Evolutionary conservation across 2,797 vertebrate species (phyloP).

Genomic region (Lagocephalus sceleratus): DNA sequence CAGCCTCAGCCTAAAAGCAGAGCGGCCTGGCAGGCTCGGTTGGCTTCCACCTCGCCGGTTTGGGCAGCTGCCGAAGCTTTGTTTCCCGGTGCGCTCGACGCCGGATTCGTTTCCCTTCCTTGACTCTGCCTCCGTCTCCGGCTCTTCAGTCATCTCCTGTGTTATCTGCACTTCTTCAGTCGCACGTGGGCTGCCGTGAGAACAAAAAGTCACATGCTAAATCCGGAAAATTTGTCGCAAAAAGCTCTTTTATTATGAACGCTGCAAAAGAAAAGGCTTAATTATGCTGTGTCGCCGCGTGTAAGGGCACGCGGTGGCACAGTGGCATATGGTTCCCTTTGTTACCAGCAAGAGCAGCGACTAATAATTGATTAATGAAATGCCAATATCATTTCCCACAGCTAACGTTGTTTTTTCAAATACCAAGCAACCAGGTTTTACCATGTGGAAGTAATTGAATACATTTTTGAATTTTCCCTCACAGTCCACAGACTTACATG

Average conservation of each 20-base stretch:
- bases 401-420: too few relatives aligned
- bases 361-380: not conserved
- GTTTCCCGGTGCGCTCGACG: slow-evolving; percentile 60
- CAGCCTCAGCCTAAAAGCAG: slow-evolving; percentile 52
- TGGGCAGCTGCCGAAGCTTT: slow-evolving; percentile 65
- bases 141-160: slow-evolving; percentile 30
- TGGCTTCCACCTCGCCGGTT: slow-evolving; percentile 53
- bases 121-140: slow-evolving; percentile 47
- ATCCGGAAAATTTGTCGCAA: slow-evolving; percentile 7
- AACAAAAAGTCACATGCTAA: slow-evolving; percentile 13
- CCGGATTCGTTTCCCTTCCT: slow-evolving; percentile 61
- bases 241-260: slow-evolving; percentile 1
- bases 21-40: slow-evolving; percentile 66
- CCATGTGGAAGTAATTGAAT: too few relatives aligned
- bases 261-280: not conserved
- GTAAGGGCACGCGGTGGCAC: too few relatives aligned
- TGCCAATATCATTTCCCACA: too few relatives aligned
- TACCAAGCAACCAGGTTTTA: too few relatives aligned
- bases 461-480: too few relatives aligned
- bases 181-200: slow-evolving; percentile 2
- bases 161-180: slow-evolving; percentile 27
- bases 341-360: not conserved
- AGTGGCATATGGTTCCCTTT: not conserved
- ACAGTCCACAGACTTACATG: too few relatives aligned
- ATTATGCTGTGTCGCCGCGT: slow-evolving; percentile 4